phyloP scores from a whole-genome alignment of 1,140 invertebrate species.

The Heliconius hewitsoni region DNA sequence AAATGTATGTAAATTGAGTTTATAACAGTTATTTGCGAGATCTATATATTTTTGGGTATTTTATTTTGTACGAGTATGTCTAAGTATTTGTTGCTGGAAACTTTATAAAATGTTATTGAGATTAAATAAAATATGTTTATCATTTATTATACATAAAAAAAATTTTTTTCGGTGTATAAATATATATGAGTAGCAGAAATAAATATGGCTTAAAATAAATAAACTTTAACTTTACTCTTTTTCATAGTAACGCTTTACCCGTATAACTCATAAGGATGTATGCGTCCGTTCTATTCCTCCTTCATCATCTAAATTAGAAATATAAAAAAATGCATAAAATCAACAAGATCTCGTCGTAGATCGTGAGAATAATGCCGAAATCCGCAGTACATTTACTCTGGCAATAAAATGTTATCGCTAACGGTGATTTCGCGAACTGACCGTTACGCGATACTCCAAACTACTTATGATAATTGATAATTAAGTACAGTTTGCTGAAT shows the following conservation, averaged over 20 bases:
- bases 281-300: no score
- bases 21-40: not conserved
- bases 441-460: conserved; percentile 17
- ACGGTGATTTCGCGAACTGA: conserved; percentile 28
- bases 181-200: no score
- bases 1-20: not conserved
- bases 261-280: no score
- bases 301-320: no score
- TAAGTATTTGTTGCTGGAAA: no score
- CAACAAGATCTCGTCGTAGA: not conserved
- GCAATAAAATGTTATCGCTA: conserved; percentile 23
- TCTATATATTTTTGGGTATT: not conserved
- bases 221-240: no score
- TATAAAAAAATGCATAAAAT: not conserved
- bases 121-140: no score
- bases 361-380: conserved; percentile 26
- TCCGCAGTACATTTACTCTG: conserved; percentile 6
- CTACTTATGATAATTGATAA: conserved; percentile 11
- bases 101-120: no score
- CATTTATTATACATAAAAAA: no score
- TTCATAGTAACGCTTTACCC: no score
- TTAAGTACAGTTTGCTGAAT: not conserved
- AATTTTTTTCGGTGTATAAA: no score
- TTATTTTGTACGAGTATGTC: not conserved
- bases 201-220: no score